Conservation (phyloP, 2,113 vertebrate species). For the Hoplias malabaricus region DNA sequence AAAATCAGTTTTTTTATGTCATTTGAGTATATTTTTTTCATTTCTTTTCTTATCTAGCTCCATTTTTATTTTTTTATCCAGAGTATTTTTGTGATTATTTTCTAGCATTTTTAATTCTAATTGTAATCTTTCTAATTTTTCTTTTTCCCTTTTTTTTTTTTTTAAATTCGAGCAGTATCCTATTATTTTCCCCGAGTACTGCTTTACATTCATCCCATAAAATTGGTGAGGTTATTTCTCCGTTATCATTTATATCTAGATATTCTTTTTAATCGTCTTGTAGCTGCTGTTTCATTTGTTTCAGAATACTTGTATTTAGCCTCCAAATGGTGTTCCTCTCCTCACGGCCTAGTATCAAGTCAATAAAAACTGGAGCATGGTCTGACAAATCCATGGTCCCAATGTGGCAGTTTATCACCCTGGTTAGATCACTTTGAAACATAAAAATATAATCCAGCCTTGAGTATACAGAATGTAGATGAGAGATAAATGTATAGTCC, state of each 20-base stretch:
- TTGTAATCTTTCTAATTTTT: neutral
- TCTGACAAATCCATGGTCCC: neutral
- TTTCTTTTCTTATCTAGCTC: too few species aligned
- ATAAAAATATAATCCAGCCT: neutral
- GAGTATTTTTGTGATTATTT: neutral
- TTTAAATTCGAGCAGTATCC: neutral
- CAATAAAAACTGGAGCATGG: neutral
- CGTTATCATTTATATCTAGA: neutral
- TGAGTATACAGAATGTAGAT: too few species aligned
- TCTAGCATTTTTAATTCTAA: neutral
- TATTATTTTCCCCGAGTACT: neutral
- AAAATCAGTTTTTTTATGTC: too few species aligned
- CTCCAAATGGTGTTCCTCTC: neutral
- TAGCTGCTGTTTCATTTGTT: neutral
- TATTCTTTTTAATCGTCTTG: neutral
- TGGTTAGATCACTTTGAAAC: neutral
- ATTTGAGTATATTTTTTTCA: too few species aligned
- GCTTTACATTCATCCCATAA: neutral
- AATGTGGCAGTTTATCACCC: neutral
- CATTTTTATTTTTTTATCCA: too few species aligned
- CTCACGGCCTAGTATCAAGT: too few species aligned
- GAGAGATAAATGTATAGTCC: too few species aligned
- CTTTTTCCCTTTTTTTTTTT: neutral
- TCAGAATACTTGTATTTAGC: neutral
- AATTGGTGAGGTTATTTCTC: neutral